phyloP scores from a whole-genome alignment of 2,797 vertebrate species.

The Xerus rutilus region DNA sequence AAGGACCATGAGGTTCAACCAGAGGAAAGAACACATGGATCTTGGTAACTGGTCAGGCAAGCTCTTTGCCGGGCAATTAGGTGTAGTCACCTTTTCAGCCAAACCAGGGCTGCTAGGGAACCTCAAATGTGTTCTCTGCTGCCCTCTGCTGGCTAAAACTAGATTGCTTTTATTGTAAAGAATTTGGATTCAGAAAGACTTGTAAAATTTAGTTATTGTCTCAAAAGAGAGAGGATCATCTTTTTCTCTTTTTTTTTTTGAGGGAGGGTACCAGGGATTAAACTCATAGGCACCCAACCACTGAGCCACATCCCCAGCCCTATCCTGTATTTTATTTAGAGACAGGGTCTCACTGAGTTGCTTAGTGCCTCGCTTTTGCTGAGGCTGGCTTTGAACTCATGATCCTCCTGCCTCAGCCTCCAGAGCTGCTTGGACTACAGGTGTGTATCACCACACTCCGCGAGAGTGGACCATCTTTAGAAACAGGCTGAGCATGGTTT shows the following conservation, averaged over 20 bases:
- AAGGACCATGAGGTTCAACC: slow-evolving; percentile 64
- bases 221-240: not conserved
- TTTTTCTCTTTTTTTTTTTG: not conserved
- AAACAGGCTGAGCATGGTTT: slow-evolving; percentile 47
- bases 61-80: not conserved
- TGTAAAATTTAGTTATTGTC: not conserved
- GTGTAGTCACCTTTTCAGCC: not conserved
- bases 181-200: not conserved
- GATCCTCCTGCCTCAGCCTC: too few relatives aligned
- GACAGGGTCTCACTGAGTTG: too few relatives aligned
- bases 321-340: too few relatives aligned
- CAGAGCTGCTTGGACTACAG: too few relatives aligned
- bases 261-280: too few relatives aligned
- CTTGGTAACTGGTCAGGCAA: not conserved
- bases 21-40: not conserved
- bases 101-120: not conserved
- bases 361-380: too few relatives aligned
- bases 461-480: not conserved
- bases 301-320: too few relatives aligned
- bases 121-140: not conserved
- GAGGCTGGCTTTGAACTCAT: too few relatives aligned
- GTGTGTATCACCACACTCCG: too few relatives aligned
- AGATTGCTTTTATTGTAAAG: not conserved
- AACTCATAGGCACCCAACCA: too few relatives aligned
- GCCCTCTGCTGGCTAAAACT: slow-evolving; percentile 46